Evolutionary conservation across 2,888 invertebrate genomes (phyloP).

Genomic region (Xestobium rufovillosum): DNA sequence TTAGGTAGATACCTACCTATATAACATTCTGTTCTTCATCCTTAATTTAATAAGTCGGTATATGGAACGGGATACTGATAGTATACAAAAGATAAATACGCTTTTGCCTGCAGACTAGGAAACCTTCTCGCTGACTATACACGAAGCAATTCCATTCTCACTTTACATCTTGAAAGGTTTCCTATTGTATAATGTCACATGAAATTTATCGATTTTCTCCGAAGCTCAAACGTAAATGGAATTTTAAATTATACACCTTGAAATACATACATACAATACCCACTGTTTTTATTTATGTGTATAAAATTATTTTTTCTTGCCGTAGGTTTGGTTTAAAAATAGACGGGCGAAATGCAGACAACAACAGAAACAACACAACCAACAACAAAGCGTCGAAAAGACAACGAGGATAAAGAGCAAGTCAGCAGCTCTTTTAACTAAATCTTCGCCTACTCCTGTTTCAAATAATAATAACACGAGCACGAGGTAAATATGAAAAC

Average conservation of each 20-base stretch:
- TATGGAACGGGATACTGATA: too few species aligned
- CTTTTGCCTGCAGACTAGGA: too few species aligned
- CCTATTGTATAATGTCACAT: slow-evolving; percentile 28
- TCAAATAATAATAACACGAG: slow-evolving; percentile 41
- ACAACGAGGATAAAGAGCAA: slow-evolving; percentile 38
- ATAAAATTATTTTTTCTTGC: slow-evolving; percentile 16
- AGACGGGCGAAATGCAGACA: slow-evolving; percentile 63
- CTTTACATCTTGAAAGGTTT: slow-evolving; percentile 31
- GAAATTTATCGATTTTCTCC: slow-evolving; percentile 19
- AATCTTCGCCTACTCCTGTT: slow-evolving; percentile 39
- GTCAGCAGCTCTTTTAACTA: slow-evolving; percentile 35
- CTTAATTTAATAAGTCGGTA: too few species aligned
- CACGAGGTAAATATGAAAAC: slow-evolving; percentile 34
- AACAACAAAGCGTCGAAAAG: slow-evolving; percentile 41
- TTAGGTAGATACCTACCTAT: too few species aligned
- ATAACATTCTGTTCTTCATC: too few species aligned
- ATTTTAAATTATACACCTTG: too few species aligned
- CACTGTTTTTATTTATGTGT: too few species aligned
- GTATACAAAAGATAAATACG: too few species aligned
- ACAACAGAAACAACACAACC: slow-evolving; percentile 50
- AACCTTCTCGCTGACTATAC: too few species aligned
- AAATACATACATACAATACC: too few species aligned
- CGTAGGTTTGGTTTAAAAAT: slow-evolving; percentile 68
- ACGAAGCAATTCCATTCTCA: slow-evolving; percentile 29
- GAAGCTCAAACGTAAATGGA: slow-evolving; percentile 10